Percentiles rank a stretch among this genome's conserved stretches.
Evolutionary conservation across 2,888 invertebrate species (phyloP).

Genomic region (Mimachlamys varia): DNA sequence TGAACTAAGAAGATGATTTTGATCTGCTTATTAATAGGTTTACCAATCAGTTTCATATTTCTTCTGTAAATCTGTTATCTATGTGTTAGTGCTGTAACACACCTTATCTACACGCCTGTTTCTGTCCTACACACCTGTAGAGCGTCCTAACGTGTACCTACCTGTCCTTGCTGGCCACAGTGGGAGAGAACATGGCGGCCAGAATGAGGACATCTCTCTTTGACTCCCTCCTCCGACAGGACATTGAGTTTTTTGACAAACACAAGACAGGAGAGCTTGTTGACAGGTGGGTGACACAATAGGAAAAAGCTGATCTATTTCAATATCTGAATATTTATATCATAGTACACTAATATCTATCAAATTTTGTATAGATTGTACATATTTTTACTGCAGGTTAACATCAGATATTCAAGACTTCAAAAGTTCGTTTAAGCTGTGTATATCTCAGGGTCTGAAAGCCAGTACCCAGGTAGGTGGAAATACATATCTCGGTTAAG

Average conservation of each 20-base stretch:
- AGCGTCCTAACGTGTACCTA: constrained; percentile 94
- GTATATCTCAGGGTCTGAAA: constrained; percentile 94
- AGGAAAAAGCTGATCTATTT: too few species aligned
- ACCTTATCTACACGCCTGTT: too few species aligned
- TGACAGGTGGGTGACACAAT: constrained; percentile 86
- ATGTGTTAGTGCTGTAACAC: too few species aligned
- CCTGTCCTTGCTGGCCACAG: constrained; percentile 92
- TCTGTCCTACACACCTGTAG: constrained; percentile 82
- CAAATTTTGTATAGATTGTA: constrained; percentile 80
- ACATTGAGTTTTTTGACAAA: constrained; percentile 94
- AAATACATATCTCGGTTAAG: not conserved
- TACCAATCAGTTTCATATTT: too few species aligned
- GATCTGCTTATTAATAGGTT: too few species aligned
- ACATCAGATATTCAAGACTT: constrained; percentile 98
- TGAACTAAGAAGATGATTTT: too few species aligned
- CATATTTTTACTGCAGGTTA: constrained; percentile 85
- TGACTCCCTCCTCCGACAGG: constrained; percentile 91
- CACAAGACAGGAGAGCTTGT: constrained; percentile 96
- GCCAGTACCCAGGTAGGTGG: constrained; percentile 90
- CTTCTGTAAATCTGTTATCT: too few species aligned
- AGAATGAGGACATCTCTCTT: constrained; percentile 92
- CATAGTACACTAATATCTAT: too few species aligned
- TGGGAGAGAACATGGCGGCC: constrained; percentile 94
- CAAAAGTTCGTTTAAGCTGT: constrained; percentile 97
- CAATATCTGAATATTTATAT: too few species aligned